Evolutionary conservation across 2,888 invertebrate species (phyloP), one percentile per base, ranked within the genome.

Genomic region (Xestia c-nigrum): DNA sequence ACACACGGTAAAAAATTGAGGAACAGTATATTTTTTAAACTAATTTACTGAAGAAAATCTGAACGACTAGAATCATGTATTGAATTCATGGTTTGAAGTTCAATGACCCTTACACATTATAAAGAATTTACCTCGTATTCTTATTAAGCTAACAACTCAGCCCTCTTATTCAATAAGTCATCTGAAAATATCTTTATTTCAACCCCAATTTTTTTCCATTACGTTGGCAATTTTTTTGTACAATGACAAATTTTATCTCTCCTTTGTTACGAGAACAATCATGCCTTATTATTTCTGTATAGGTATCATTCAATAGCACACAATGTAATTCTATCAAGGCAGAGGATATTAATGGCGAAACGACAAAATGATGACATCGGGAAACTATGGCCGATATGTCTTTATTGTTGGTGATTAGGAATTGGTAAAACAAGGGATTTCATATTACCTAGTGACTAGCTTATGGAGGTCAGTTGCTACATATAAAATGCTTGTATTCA

Each of bases 281-380:
- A 87, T 89, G 86, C 88, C 88, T 87, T 59, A 91, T 90, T 91
- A 91, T 88, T 85, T 84, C 85, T 83, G 87, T 88, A 88, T 85
- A n/a, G 38, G 12, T 24, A 87, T 86, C 84, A 87, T 83, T 59
- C 14, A 21, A 59, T 64, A 68, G 52, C 50, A n/a, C 38, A 84
- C 84, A 87, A 88, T 87, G 85, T 90, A 89, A 90, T 91, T 87
- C 83, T 84, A 89, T 88, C 83, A 78, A 73, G 57, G 50, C 82
- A 87, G 86, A 81, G 72, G 80, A 79, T 38, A 57, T 70, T 88
- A 88, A 76, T 80, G 80, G 81, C 78, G 80, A 84, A 88, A 88
- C 90, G 89, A 88, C n/a, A 43, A n/a, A n/a, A n/a, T n/a, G 14
- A 64, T 64, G n/a, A 7, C n/a, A 64, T 24, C 43, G 43, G 43